Base-by-base conservation (phyloP, 2,113 vertebrate species). In the Sporophila hypoxantha region DNA sequence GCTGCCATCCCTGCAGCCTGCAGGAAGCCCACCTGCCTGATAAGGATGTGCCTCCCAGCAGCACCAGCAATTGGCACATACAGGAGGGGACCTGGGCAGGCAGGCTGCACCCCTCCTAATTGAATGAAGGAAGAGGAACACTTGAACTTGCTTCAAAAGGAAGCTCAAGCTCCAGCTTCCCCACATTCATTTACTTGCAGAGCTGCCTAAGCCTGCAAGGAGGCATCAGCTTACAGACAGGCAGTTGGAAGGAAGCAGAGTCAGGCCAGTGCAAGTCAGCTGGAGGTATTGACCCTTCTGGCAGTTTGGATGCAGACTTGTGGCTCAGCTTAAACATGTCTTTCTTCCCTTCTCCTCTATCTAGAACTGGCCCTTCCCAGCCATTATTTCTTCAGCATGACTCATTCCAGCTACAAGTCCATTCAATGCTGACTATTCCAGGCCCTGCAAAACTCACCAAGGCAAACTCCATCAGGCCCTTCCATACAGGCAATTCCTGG, bases 171-270 rank as follows among this genome's bases (percentile, higher is more conserved):
- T 90, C 70, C 86, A 94, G 69, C 62, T 89, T 91, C 88, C 74
- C 92, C 81, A 32, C 67, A 16, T 81, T 92, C 34, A 76, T 83
- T 75, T 86, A 78, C 34, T 52, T 74, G 68, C 52, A 62, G 56
- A 89, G 79, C 91, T 94, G 94, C 88, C 70, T 78, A 78, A 94
- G 92, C 93, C 74, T 92, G 94, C 62, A 92, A 34, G 42, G 53
- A 85, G 53, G 74, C 26, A 6, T 23, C 49, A 84, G 70, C 66
- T 90, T 76, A 74, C 80, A 90, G 69, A 55, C 68, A 92, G 67
- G 83, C 83, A 68, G 39, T 22, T 90, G 69, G 81, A 55, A 82
- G 74, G 81, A 94, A 90, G 60, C 41, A 78, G 62, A 88, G 37
- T 73, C 87, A 85, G 83, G 88, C 92, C 81, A 94, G 26, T 15